Conservation (phyloP, 2,797 vertebrate genomes). For the Acrocephalus scirpaceus region DNA sequence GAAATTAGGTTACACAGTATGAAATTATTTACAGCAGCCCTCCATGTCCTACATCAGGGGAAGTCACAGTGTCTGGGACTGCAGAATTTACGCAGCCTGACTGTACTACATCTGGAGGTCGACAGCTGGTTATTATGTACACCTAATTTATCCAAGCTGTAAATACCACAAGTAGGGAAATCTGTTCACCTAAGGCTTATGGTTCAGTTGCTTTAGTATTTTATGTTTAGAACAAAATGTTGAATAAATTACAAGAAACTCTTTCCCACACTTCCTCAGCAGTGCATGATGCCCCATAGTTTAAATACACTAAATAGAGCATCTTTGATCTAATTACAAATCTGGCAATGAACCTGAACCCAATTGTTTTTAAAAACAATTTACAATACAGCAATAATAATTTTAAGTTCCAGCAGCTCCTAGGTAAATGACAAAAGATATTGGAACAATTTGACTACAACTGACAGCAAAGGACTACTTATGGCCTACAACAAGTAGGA, state of each 20-base stretch:
- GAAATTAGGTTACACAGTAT: slow-evolving; percentile 68
- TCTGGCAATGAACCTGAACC: neutral
- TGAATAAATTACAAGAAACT: slow-evolving; percentile 53
- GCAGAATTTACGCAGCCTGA: slow-evolving; percentile 62
- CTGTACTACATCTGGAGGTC: slow-evolving; percentile 66
- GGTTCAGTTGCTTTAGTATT: slow-evolving; percentile 68
- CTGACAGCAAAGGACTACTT: neutral
- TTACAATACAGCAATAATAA: slow-evolving; percentile 32
- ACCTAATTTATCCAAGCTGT: slow-evolving; percentile 73
- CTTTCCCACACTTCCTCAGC: neutral
- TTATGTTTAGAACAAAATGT: slow-evolving; percentile 61
- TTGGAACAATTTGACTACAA: neutral
- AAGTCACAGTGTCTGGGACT: slow-evolving; percentile 11
- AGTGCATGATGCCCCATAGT: neutral
- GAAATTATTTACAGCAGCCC: slow-evolving; percentile 65
- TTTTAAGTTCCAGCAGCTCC: slow-evolving; percentile 6
- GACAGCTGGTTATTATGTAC: slow-evolving; percentile 76
- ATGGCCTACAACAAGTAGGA: accelerated
- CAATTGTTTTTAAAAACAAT: slow-evolving; percentile 25
- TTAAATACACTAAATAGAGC: slow-evolving; percentile 16
- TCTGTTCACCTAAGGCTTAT: slow-evolving; percentile 63
- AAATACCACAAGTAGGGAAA: slow-evolving; percentile 66
- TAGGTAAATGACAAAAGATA: neutral
- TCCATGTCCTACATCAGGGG: slow-evolving; percentile 18
- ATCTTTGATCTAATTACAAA: slow-evolving; percentile 43